phyloP scores from a whole-genome alignment of 2,888 invertebrate genomes.

The Myathropa florea region DNA sequence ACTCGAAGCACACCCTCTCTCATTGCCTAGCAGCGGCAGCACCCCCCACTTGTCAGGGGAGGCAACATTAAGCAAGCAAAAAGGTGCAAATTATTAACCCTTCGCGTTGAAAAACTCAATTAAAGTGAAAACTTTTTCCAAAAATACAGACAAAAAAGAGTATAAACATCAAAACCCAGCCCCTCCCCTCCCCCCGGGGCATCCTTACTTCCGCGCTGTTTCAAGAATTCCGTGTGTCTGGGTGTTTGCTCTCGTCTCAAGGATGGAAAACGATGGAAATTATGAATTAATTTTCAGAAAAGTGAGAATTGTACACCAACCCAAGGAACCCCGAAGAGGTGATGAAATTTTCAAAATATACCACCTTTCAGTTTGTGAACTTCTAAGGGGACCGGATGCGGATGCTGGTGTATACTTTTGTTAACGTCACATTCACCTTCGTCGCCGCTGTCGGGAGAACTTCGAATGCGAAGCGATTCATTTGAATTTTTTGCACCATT shows the following conservation, averaged over 20 bases:
- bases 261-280: slow-evolving; percentile 47
- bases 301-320: slow-evolving; percentile 30
- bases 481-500: slow-evolving; percentile 62
- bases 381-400: not conserved
- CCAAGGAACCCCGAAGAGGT: slow-evolving; percentile 31
- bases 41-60: not conserved
- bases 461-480: slow-evolving; percentile 49
- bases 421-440: slow-evolving; percentile 46
- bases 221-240: not conserved
- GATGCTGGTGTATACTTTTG: not conserved
- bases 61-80: slow-evolving; percentile 49
- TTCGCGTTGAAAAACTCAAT: slow-evolving; percentile 78
- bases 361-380: not conserved
- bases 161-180: not conserved
- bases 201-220: not conserved
- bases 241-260: too few species aligned
- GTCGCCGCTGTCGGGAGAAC: slow-evolving; percentile 48
- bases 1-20: too few species aligned
- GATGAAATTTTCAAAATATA: slow-evolving; percentile 49
- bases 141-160: slow-evolving; percentile 27
- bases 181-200: slow-evolving; percentile 4
- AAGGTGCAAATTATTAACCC: slow-evolving; percentile 67
- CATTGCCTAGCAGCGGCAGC: not conserved
- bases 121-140: slow-evolving; percentile 78
- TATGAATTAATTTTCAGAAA: slow-evolving; percentile 61